phyloP scores from a whole-genome alignment of 2,888 invertebrate species.

The Cheilosia grossa region DNA sequence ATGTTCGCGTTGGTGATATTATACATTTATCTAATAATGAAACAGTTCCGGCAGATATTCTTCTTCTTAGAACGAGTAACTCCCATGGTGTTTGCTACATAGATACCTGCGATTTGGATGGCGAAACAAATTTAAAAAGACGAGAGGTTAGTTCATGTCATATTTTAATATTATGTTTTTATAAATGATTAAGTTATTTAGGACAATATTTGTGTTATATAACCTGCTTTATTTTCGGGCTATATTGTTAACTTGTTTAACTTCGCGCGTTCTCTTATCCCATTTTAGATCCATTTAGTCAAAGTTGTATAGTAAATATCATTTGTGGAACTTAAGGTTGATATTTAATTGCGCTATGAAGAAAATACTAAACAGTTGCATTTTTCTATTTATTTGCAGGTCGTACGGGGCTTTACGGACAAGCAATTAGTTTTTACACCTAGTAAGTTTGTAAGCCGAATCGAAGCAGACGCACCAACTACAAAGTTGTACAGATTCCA shows the following conservation, averaged over 20 bases:
- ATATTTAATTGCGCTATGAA: no score
- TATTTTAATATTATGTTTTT: neutral
- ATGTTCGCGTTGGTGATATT: conserved; percentile 96
- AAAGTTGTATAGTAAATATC: no score
- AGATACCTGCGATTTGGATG: conserved; percentile 98
- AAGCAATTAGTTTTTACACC: conserved; percentile 90
- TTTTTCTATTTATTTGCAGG: conserved; percentile 76
- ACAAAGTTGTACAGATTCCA: conserved; percentile 98
- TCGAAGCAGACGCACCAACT: conserved; percentile 97
- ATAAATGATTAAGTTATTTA: neutral
- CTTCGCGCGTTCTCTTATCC: no score
- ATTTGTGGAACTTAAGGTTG: no score
- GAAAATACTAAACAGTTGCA: no score
- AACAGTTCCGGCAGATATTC: conserved; percentile 97
- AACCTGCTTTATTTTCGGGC: no score
- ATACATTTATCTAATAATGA: conserved; percentile 98
- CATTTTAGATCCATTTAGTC: no score
- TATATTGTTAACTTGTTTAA: no score
- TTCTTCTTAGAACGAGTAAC: conserved; percentile 94
- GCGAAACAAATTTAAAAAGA: conserved; percentile 97
- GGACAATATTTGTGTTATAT: neutral
- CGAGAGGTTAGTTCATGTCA: conserved; percentile 86
- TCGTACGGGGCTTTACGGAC: conserved; percentile 82
- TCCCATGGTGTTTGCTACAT: conserved; percentile 95
- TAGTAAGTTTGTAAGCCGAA: conserved; percentile 90